Percentiles rank a stretch among this genome's conserved stretches.
Conservation (phyloP, 2,113 vertebrate genomes). For the Geothlypis trichas region DNA sequence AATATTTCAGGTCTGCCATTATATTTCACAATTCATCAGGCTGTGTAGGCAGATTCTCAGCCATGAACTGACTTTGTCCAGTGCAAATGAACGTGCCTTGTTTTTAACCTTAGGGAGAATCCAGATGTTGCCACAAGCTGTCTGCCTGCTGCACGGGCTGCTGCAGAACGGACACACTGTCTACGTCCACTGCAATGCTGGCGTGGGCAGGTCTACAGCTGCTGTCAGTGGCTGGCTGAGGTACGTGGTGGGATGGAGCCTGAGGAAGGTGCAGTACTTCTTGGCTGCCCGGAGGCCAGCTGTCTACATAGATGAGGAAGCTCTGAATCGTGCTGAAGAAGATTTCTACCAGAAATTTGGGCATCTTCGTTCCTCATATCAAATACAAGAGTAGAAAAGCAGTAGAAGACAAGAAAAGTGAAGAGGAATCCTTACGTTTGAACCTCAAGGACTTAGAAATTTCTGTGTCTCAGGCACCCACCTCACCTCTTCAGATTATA, state of each 20-base stretch:
- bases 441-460: not conserved
- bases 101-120: conserved; percentile 80
- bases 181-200: conserved; percentile 96
- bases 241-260: conserved; percentile 89
- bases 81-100: not conserved
- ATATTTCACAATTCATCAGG: not conserved
- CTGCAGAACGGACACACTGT: conserved; percentile 90
- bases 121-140: conserved; percentile 94
- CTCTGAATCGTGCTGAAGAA: conserved; percentile 80
- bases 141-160: conserved; percentile 88
- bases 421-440: not conserved
- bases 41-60: not conserved
- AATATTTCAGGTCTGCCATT: not conserved
- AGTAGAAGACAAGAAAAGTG: not conserved
- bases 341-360: conserved; percentile 93
- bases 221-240: conserved; percentile 90
- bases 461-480: not conserved
- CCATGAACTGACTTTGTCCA: not conserved
- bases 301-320: conserved; percentile 93
- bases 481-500: not conserved
- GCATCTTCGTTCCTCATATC: conserved; percentile 68
- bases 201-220: conserved; percentile 90
- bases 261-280: conserved; percentile 91
- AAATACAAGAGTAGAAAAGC: conserved; percentile 15
- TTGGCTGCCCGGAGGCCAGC: conserved; percentile 82